Evolutionary conservation across 1,140 invertebrate species (phyloP), one percentile per base, ranked within the genome.

Genomic region (Heliothis virescens): DNA sequence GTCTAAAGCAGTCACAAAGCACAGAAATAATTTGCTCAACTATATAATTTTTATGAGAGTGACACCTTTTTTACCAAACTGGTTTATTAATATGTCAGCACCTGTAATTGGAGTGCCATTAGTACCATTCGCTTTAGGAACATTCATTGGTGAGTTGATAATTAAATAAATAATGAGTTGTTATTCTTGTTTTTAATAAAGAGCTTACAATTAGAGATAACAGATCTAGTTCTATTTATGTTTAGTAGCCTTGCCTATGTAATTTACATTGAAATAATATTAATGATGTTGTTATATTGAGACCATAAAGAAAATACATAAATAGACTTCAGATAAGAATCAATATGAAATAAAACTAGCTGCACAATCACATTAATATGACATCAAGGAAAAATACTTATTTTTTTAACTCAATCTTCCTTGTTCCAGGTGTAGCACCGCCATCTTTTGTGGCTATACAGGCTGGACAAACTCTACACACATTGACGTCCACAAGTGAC

Each of bases 1-100:
- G 98, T 97, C 98, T 47, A 91, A 95, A 47, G 96, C 97, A 89
- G 98, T 99, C 75, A 95, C 97, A 48, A 98, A 97, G 85, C 98
- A 99, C 88, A 95, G 96, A 83, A 96, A 98, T 79, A 97, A 99
- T 94, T 95, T 99, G 75, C 96, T 99, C 13, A 99, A 99, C 95
- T 99, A 99, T 91, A 99, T 99, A 83, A 96, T 99, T 87, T 99
- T 99, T 94, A 95, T 99, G 57, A 96, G 99, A 83, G 98, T 99
- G 79, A 99, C 99, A 15, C 99, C 99, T 69, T 97, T 99, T 85
- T 95, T 99, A 76, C 99, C 99, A 5, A 99, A 99, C 95, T 99
- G 99, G 99, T 99, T 99, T 94, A 99, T 99, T 85, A 99, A 99
- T 95, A 96, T 99, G 83, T 97, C 98, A 3, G 98, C 99, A 81